Conservation (phyloP, 2,888 invertebrate species). For the Syritta pipiens region DNA sequence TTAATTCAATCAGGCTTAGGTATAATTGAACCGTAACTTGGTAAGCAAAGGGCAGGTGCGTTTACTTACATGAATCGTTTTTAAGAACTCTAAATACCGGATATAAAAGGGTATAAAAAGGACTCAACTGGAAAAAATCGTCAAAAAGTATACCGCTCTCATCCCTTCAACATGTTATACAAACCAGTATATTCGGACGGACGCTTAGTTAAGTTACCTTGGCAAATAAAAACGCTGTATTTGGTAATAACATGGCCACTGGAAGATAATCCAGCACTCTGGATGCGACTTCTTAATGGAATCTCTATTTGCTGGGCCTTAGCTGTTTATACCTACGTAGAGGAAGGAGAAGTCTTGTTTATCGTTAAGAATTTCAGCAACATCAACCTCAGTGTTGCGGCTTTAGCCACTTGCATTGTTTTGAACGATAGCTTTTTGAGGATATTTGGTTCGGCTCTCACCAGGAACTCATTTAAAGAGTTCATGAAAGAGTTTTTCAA, state of each 20-base stretch:
- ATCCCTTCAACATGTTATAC: no score
- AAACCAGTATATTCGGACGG: not conserved
- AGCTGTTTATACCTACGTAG: no score
- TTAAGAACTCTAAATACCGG: no score
- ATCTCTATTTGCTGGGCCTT: no score
- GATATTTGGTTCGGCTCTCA: constrained; percentile 71
- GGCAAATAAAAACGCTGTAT: constrained; percentile 12
- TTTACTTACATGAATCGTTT: no score
- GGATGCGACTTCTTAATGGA: not conserved
- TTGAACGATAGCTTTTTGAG: constrained; percentile 72
- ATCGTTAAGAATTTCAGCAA: constrained; percentile 70
- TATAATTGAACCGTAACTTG: no score
- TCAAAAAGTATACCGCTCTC: no score
- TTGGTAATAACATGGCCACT: constrained; percentile 5
- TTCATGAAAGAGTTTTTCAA: constrained; percentile 73
- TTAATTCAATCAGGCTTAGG: no score
- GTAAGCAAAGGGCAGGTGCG: no score
- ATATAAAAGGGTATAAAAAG: no score
- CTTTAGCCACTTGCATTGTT: constrained; percentile 72
- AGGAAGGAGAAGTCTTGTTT: no score
- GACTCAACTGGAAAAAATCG: no score
- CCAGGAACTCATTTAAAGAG: constrained; percentile 69
- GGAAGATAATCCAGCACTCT: not conserved
- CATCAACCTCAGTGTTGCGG: constrained; percentile 72
- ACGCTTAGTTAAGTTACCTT: not conserved